These are phyloP conservation scores for Autographa gamma DNA, from an alignment of 2,888 invertebrate genomes.

Conservation along the genomic window DNA sequence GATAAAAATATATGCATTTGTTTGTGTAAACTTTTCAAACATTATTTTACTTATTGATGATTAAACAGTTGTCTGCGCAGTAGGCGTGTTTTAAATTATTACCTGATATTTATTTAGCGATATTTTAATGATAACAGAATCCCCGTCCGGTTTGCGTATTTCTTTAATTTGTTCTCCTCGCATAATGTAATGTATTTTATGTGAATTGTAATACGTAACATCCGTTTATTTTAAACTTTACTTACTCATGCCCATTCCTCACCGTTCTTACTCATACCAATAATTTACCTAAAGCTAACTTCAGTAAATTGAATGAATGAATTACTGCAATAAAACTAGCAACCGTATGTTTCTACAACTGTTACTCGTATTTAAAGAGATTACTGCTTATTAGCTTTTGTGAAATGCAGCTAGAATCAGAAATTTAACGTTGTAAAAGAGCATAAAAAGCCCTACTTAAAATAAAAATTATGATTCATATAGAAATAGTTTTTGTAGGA, in stretches of 20 bases:
- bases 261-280: too few species aligned
- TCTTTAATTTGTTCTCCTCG: slow-evolving; percentile 21
- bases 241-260: not conserved
- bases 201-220: not conserved
- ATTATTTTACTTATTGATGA: slow-evolving; percentile 52
- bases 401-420: too few species aligned
- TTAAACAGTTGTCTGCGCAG: slow-evolving; percentile 23
- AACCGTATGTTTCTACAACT: too few species aligned
- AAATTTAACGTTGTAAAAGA: too few species aligned
- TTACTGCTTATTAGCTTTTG: too few species aligned
- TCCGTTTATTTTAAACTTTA: not conserved
- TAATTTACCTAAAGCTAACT: too few species aligned
- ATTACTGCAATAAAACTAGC: too few species aligned
- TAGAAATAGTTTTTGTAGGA: too few species aligned
- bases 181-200: slow-evolving; percentile 38
- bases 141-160: slow-evolving; percentile 24
- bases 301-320: too few species aligned
- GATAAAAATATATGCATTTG: slow-evolving; percentile 52
- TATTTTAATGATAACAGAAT: slow-evolving; percentile 42
- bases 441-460: too few species aligned
- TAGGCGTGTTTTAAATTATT: slow-evolving; percentile 23
- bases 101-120: slow-evolving; percentile 22
- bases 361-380: too few species aligned
- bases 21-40: slow-evolving; percentile 55
- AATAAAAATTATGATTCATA: too few species aligned